Conservation (phyloP, 1,140 invertebrate species). For the Ceratina australensis region DNA sequence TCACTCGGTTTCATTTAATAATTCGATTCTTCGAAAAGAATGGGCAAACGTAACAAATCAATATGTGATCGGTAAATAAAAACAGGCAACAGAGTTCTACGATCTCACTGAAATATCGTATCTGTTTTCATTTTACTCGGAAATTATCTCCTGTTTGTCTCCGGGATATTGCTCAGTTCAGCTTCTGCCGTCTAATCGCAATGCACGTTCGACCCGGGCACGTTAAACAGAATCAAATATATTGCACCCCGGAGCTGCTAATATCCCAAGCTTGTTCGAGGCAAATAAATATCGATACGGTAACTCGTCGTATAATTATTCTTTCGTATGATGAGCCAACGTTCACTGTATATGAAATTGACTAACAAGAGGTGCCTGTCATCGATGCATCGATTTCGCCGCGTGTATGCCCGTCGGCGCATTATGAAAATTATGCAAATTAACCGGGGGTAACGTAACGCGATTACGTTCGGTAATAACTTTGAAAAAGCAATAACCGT, state of each 20-base stretch:
- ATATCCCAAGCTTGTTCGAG: neutral
- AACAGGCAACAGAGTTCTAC: too few species aligned
- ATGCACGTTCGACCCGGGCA: neutral
- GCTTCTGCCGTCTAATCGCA: slow-evolving; percentile 18
- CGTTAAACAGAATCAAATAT: slow-evolving; percentile 29
- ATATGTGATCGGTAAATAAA: too few species aligned
- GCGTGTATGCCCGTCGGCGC: slow-evolving; percentile 50
- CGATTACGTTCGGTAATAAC: slow-evolving; percentile 35
- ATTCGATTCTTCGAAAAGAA: too few species aligned
- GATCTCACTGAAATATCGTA: too few species aligned
- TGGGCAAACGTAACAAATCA: too few species aligned
- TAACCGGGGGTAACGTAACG: slow-evolving; percentile 25
- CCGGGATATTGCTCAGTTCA: neutral
- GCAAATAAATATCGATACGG: neutral
- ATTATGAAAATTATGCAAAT: slow-evolving; percentile 73
- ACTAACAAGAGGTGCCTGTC: too few species aligned
- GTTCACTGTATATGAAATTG: too few species aligned
- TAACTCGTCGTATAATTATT: too few species aligned
- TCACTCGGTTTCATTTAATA: too few species aligned
- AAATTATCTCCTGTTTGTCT: slow-evolving; percentile 15
- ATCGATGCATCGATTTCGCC: slow-evolving; percentile 24
- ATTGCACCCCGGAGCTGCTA: slow-evolving; percentile 18
- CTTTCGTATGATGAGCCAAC: too few species aligned
- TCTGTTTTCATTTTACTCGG: too few species aligned
- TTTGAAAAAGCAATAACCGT: slow-evolving; percentile 25